Conservation (phyloP, 1,140 invertebrate species). For the Triops cancriformis region DNA sequence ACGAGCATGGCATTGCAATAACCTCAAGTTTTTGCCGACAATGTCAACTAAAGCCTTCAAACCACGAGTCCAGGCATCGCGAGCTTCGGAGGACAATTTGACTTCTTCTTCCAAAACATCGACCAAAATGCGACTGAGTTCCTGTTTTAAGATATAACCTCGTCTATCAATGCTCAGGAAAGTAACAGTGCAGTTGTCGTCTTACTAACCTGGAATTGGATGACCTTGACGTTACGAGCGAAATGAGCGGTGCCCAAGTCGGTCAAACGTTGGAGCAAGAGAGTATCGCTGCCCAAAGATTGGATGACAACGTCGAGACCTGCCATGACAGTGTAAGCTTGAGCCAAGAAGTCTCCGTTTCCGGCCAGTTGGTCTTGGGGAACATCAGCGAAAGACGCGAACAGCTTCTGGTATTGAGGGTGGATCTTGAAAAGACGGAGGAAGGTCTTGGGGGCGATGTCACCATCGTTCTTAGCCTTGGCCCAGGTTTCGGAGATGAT, state of each 20-base stretch:
- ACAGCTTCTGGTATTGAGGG: slow-evolving; percentile 52
- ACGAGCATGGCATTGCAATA: background rate
- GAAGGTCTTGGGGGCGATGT: slow-evolving; percentile 18
- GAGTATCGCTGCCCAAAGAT: slow-evolving; percentile 52
- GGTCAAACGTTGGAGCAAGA: slow-evolving; percentile 51
- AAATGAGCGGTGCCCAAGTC: slow-evolving; percentile 55
- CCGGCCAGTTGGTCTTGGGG: slow-evolving; percentile 45
- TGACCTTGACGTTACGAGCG: slow-evolving; percentile 42
- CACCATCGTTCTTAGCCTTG: background rate
- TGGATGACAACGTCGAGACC: slow-evolving; percentile 52
- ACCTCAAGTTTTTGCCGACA: slow-evolving; percentile 22
- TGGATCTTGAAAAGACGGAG: slow-evolving; percentile 52
- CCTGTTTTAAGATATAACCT: background rate
- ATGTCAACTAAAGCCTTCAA: slow-evolving; percentile 11
- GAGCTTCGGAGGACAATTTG: slow-evolving; percentile 30
- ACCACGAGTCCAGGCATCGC: slow-evolving; percentile 21
- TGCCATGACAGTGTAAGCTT: slow-evolving; percentile 56
- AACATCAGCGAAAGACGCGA: slow-evolving; percentile 50
- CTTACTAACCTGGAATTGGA: slow-evolving; percentile 47
- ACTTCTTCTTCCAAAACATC: slow-evolving; percentile 39
- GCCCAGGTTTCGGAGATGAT: too few species aligned
- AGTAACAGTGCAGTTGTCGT: background rate
- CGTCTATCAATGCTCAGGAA: too few species aligned
- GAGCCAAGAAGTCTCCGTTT: slow-evolving; percentile 56
- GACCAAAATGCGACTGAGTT: slow-evolving; percentile 33